These are phyloP conservation scores for Ardeotis arabs DNA, from an alignment of 2,113 vertebrate genomes.

Conservation along the genomic window DNA sequence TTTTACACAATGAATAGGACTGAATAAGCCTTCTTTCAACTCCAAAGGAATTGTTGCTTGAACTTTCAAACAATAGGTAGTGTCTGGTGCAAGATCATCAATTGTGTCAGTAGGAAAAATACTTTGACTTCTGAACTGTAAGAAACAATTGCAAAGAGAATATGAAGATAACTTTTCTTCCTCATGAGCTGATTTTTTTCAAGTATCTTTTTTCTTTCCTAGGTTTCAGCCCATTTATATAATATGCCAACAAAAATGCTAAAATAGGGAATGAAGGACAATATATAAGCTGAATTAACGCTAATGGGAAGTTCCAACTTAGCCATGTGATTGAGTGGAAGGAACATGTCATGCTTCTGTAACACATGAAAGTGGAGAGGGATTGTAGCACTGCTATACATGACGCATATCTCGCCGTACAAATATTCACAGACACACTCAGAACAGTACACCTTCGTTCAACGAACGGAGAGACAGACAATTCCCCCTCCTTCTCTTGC, in stretches of 20 bases:
- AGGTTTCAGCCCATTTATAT: not conserved
- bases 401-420: not conserved
- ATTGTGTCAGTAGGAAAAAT: not conserved
- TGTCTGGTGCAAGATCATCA: slow-evolving; percentile 59
- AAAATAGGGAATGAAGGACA: not conserved
- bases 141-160: not conserved
- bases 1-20: slow-evolving; percentile 49
- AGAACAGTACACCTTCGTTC: not conserved
- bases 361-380: not conserved
- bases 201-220: not conserved
- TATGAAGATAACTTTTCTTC: not conserved
- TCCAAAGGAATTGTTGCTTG: not conserved
- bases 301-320: not conserved
- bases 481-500: not conserved
- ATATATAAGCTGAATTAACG: not conserved
- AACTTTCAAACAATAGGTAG: slow-evolving; percentile 73
- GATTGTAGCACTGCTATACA: fast-evolving
- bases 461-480: not conserved
- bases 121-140: not conserved
- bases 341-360: not conserved
- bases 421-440: not conserved
- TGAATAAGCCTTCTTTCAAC: not conserved
- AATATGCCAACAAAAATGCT: not conserved
- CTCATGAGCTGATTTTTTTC: not conserved
- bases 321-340: not conserved